Evolutionary conservation across 2,797 vertebrate species (phyloP).

Genomic region (Cheracebus regulus): DNA sequence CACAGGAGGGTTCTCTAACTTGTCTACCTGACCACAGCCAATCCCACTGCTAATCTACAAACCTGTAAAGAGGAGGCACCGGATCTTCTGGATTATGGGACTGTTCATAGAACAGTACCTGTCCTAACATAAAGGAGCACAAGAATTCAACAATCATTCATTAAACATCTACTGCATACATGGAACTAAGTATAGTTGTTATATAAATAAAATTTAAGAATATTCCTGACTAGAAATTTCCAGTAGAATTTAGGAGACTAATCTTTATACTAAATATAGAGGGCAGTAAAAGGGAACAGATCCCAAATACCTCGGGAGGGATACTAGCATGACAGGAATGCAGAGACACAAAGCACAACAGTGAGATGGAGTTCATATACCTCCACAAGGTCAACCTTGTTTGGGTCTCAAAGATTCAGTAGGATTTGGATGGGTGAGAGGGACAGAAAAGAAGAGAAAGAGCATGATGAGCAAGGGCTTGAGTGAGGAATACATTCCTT

Average conservation of each 20-base stretch:
- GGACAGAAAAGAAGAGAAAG: not conserved
- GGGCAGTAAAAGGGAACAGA: not conserved
- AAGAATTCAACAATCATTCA: not conserved
- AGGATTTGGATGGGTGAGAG: not conserved
- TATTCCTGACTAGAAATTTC: not conserved
- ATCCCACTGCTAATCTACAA: not conserved
- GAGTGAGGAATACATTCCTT: not conserved
- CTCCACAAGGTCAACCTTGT: not conserved
- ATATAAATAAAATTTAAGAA: constrained; percentile 10
- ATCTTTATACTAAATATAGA: not conserved
- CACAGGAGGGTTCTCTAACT: not conserved
- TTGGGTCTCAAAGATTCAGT: not conserved
- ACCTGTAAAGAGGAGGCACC: not conserved
- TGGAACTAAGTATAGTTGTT: not conserved
- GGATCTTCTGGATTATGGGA: not conserved
- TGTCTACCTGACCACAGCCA: not conserved
- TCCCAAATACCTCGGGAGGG: not conserved
- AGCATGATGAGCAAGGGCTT: not conserved
- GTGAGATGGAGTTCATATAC: not conserved
- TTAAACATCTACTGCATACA: not conserved
- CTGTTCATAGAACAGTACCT: not conserved
- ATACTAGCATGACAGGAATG: too few species aligned
- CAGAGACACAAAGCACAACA: not conserved
- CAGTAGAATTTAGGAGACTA: not conserved
- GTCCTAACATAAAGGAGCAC: not conserved